phyloP scores from a whole-genome alignment of 2,797 vertebrate genomes.

The Argyrosomus regius region DNA sequence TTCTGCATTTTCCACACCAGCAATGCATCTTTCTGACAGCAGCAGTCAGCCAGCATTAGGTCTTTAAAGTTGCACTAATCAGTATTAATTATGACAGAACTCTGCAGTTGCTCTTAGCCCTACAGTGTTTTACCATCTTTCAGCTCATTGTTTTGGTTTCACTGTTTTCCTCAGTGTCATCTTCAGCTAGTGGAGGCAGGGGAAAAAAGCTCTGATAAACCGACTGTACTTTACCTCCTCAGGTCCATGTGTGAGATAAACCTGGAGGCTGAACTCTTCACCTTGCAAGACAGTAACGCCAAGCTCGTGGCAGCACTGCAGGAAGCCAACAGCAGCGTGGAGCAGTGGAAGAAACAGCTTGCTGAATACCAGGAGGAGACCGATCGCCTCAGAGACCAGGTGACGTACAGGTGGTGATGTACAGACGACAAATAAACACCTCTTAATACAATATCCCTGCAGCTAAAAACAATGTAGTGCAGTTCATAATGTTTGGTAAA shows the following conservation, averaged over 20 bases:
- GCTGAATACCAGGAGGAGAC: slow-evolving; percentile 93
- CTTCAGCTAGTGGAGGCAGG: background rate
- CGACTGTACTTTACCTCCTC: background rate
- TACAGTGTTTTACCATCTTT: background rate
- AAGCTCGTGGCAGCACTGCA: slow-evolving; percentile 92
- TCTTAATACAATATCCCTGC: background rate
- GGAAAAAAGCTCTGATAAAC: background rate
- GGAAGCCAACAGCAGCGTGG: slow-evolving; percentile 92
- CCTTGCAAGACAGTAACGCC: slow-evolving; percentile 94
- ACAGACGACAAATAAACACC: background rate
- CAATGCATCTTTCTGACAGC: background rate
- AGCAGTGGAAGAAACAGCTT: slow-evolving; percentile 95
- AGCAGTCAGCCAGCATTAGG: background rate
- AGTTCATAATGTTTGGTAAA: background rate
- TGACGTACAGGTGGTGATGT: slow-evolving; percentile 56
- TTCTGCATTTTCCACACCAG: background rate
- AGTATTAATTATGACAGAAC: background rate
- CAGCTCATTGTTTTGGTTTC: slow-evolving; percentile 11
- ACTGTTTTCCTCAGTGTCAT: background rate
- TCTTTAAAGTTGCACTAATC: background rate
- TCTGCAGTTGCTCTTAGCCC: background rate
- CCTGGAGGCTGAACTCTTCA: slow-evolving; percentile 94
- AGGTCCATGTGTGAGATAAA: slow-evolving; percentile 95
- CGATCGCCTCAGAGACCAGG: slow-evolving; percentile 90
- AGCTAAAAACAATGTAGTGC: background rate